These are phyloP conservation scores for Melanotaenia trifasciata DNA, from an alignment of 2,797 vertebrate species.

Conservation along the genomic window DNA sequence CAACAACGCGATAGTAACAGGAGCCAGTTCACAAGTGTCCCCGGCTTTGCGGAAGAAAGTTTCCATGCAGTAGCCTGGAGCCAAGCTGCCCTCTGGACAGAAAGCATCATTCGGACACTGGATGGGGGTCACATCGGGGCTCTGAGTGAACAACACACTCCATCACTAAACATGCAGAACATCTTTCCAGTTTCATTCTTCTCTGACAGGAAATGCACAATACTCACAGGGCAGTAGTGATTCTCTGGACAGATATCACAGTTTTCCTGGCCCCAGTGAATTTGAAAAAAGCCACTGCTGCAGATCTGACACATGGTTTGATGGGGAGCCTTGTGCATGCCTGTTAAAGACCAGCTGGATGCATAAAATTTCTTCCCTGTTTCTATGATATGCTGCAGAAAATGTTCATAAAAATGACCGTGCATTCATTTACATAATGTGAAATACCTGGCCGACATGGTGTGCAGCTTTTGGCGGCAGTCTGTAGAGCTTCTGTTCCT, in stretches of 20 bases:
- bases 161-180: constrained; percentile 15
- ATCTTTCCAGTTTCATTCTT: not conserved
- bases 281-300: constrained; percentile 85
- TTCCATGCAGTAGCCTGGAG: constrained; percentile 91
- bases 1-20: constrained; percentile 85
- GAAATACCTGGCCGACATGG: constrained; percentile 86
- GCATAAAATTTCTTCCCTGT: not conserved
- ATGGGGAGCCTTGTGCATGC: constrained; percentile 83
- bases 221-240: constrained; percentile 92
- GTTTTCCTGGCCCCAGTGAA: constrained; percentile 82
- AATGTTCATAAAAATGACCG: not conserved
- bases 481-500: constrained; percentile 83
- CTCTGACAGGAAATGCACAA: not conserved
- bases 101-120: constrained; percentile 89
- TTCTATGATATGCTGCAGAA: not conserved
- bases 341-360: constrained; percentile 71
- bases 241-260: constrained; percentile 90
- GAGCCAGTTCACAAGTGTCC: constrained; percentile 87
- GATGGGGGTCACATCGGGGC: constrained; percentile 88
- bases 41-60: constrained; percentile 88
- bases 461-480: constrained; percentile 78
- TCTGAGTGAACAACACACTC: constrained; percentile 73
- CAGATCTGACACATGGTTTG: constrained; percentile 87
- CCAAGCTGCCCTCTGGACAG: constrained; percentile 86
- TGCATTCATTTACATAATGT: not conserved